Evolutionary conservation across 2,797 vertebrate genomes (phyloP), one percentile per base, ranked within the genome.

Genomic region (Nannoperca australis): DNA sequence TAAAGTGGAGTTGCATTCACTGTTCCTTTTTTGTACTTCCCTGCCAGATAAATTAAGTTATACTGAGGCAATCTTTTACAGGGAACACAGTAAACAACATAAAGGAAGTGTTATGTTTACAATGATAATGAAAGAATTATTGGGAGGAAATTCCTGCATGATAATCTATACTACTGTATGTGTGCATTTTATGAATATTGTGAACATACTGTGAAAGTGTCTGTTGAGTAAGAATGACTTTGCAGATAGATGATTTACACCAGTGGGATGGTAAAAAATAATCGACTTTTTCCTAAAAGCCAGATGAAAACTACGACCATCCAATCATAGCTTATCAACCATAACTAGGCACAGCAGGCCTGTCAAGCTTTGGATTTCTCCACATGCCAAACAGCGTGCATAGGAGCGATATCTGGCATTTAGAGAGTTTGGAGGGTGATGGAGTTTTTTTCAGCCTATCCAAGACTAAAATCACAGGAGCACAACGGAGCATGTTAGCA

Each of bases 1-100:
- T 60, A 78, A 83, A 85, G 84, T 81, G 44, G 84, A 77, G 80
- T 78, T 88, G 63, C 71, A 79, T 84, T 89, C 61, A 27, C 10
- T 9, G 24, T 60, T 55, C 27, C 68, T 79, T 79, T 83, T 84
- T 84, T 80, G n/a, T 68, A 30, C 70, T 68, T 71, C 73, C 42
- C 34, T 62, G 30, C 64, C 51, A 78, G 55, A 86, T 66, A 62
- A 78, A 77, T 82, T 7, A 73, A 86, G 76, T 63, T 58, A 63
- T 22, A 65, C 4, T 15, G n/a, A 4, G 13, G 6, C 40, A n/a
- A 14, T 51, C 32, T 70, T 81, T 85, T 72, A 75, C 30, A 58
- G 34, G 45, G 53, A 81, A 54, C 3, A 3, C 51, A 32, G 65
- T 66, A 80, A 77, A 81, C 67, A 78, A 38, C 38, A 45, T 4